Percentiles rank a stretch among this genome's conserved stretches.
These are phyloP conservation scores for Drosophila macrospina DNA, from an alignment of 2,888 invertebrate genomes.

Conservation along the genomic window DNA sequence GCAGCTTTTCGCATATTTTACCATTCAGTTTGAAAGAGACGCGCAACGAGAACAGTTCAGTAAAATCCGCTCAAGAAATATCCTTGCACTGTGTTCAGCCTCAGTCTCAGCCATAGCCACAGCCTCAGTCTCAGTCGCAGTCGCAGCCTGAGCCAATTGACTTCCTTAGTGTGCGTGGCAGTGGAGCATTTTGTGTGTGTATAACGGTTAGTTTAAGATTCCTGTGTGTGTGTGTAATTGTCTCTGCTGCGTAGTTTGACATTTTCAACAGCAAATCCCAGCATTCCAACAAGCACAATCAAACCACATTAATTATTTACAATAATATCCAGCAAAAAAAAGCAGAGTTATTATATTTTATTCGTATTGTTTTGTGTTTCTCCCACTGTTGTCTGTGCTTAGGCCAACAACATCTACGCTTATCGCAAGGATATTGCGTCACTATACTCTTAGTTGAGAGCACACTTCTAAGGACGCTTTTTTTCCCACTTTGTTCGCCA, in stretches of 20 bases:
- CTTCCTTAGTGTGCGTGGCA: slow-evolving; percentile 45
- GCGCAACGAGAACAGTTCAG: slow-evolving; percentile 81
- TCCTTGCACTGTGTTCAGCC: slow-evolving; percentile 20
- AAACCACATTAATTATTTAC: slow-evolving; percentile 1
- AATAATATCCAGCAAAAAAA: background rate
- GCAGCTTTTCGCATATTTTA: slow-evolving; percentile 64
- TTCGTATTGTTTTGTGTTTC: slow-evolving; percentile 22
- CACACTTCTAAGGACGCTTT: slow-evolving; percentile 28
- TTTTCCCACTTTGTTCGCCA: slow-evolving; percentile 30
- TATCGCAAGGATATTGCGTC: slow-evolving; percentile 51
- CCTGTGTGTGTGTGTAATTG: slow-evolving; percentile 14
- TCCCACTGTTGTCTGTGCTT: slow-evolving; percentile 8
- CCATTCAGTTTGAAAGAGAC: slow-evolving; percentile 71
- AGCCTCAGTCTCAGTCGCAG: slow-evolving; percentile 34
- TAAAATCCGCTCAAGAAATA: slow-evolving; percentile 31
- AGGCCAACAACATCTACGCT: slow-evolving; percentile 12
- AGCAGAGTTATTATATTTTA: slow-evolving; percentile 20
- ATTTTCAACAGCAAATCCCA: slow-evolving; percentile 26
- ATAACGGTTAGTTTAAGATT: slow-evolving; percentile 70
- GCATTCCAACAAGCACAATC: background rate
- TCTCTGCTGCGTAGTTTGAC: slow-evolving; percentile 44
- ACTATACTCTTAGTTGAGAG: slow-evolving; percentile 32
- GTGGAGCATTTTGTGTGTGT: slow-evolving; percentile 70
- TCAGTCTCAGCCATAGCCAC: slow-evolving; percentile 30
- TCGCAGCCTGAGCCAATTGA: slow-evolving; percentile 42